These are phyloP conservation scores for Andrena dorsata DNA, from an alignment of 2,888 invertebrate genomes.

Conservation along the genomic window DNA sequence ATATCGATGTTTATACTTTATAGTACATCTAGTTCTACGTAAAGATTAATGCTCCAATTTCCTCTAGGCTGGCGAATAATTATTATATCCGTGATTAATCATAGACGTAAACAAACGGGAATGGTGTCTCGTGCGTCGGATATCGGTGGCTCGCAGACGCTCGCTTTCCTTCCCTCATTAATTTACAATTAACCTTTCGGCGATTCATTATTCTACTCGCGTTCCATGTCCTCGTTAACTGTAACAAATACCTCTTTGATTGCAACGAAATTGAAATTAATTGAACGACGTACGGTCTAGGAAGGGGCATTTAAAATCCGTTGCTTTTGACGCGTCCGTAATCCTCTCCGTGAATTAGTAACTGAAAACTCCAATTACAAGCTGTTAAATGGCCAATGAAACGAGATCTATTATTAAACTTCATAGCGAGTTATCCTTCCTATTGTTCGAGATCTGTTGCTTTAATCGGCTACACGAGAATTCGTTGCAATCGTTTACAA, in stretches of 20 bases:
- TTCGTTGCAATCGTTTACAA: too few relatives aligned
- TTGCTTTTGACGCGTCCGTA: not conserved
- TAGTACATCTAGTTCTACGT: not conserved
- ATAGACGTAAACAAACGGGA: conserved; percentile 15
- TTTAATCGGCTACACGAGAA: not conserved
- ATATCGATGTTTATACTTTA: not conserved
- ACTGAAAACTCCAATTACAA: not conserved
- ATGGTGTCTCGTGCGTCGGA: conserved; percentile 1
- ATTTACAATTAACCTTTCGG: conserved; percentile 48
- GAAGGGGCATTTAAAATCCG: not conserved
- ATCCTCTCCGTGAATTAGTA: not conserved
- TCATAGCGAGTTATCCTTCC: not conserved
- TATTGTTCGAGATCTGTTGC: not conserved
- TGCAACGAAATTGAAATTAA: conserved; percentile 33
- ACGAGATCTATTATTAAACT: conserved; percentile 14
- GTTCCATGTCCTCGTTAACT: conserved; percentile 30
- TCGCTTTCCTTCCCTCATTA: conserved; percentile 43
- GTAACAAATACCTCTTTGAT: conserved; percentile 30
- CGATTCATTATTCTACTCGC: conserved; percentile 48
- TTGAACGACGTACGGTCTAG: conserved; percentile 28
- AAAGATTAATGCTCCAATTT: not conserved
- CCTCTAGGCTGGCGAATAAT: not conserved
- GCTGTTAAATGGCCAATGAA: conserved; percentile 12
- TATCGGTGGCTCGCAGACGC: conserved; percentile 27
- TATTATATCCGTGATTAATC: conserved; percentile 18